Base-by-base conservation (phyloP, 2,888 invertebrate genomes). In the Orthosia gracilis region DNA sequence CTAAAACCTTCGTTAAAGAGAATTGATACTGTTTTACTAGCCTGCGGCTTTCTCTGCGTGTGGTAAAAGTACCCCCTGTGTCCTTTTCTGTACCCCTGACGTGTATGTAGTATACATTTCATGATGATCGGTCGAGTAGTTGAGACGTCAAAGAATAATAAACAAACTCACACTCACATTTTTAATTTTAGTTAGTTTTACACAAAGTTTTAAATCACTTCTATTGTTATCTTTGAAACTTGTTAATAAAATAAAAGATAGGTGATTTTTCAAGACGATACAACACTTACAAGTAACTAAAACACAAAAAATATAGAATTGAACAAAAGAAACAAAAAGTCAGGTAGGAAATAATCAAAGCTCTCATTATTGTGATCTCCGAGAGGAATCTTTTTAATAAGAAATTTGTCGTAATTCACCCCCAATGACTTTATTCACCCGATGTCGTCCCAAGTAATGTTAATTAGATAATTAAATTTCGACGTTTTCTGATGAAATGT, bases 401-500 rank as follows among this genome's bases (percentile, higher is more conserved):
- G 87, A 89, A 87, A 87, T 90, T 91, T 83, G 86, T 83, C 89
- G 88, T 91, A 89, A 91, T 87, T 91, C 90, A 87, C 84, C 88
- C 89, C 83, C 90, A 91, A 91, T 89, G 89, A 89, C 90, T 92
- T 90, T 88, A 91, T 93, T 92, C 91, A 89, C 86, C 89, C 90
- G 85, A 84, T 84, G 82, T 89, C 90, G 89, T 89, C 88, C 86
- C 85, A 79, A 90, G 89, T 92, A 91, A 92, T 91, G 91, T 91
- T 93, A 93, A 93, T 92, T 92, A 92, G 86, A 91, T 93, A 91
- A 92, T 92, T 92, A 90, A 89, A 91, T 92, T 91, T 89, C 83
- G 88, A 89, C 90, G 86, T 89, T 91, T 90, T 87, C 88, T 87
- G 88, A 87, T 87, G 87, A 90, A 91, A 88, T 88, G 88, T 87